Base-by-base conservation (phyloP, 1,140 invertebrate species). In the Drosophila kurseongensis region DNA sequence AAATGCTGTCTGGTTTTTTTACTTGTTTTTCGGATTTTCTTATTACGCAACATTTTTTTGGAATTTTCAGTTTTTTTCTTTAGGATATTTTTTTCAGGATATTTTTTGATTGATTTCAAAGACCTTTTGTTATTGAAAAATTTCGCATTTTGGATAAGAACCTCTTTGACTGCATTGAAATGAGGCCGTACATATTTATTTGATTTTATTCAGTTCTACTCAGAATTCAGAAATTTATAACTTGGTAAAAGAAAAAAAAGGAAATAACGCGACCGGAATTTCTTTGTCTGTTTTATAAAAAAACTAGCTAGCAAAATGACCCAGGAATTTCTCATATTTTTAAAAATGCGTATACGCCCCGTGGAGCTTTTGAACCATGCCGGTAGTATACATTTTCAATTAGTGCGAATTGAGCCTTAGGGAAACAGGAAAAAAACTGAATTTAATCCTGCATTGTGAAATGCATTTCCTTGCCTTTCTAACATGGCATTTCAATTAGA, bases 401-500 rank as follows among this genome's bases (percentile, higher is more conserved):
- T 52, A 36, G 50, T 52, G 50, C 5, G 9, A 36, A 51, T 6
- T 10, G 48, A 32, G 32, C 32, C 14, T 51, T 5, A n/a, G 48
- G 48, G 12, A 29, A 9, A 10, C 8, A 10, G 8, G 23, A 23
- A 36, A 50, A 50, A 51, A 35, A 50, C n/a, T 9, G 47, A 29
- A 32, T 29, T 32, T 32, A 32, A 50, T 27, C 47, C 47, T 4
- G 47, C 6, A 9, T 32, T 29, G 29, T 10, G 48, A 23, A 48
- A n/a, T 7, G 23, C 45, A n/a, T 12, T 48, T 29, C n/a, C 12
- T n/a, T 29, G 23, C 23, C 27, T 14, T 14, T 8, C 12, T 18
- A 10, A 36, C 57, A 38, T n/a, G 35, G 14, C 23, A 61, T 65
- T 61, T 18, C 42, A 61, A 60, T 61, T 36, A 29, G 10, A 40